Evolutionary conservation across 2,888 invertebrate genomes (phyloP).

Genomic region (Chaetogeoica ovagalla): DNA sequence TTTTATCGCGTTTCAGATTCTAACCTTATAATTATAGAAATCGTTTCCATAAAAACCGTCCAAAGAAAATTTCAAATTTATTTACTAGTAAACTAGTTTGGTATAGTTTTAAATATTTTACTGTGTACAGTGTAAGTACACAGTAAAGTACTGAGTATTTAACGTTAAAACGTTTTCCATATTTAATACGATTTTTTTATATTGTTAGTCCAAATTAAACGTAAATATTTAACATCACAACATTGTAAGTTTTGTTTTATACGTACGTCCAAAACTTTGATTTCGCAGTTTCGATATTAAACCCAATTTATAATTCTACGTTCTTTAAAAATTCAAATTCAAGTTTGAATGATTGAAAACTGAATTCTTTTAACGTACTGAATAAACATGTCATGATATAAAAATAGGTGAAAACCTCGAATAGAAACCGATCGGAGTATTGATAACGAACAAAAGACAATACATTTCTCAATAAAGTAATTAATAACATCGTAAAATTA

Average conservation of each 20-base stretch:
- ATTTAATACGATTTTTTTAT: not conserved
- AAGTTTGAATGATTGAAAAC: too few species aligned
- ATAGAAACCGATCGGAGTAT: too few species aligned
- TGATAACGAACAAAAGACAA: too few species aligned
- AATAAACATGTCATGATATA: too few species aligned
- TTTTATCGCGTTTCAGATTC: conserved; percentile 22
- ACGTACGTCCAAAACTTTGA: not conserved
- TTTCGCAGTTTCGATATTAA: conserved; percentile 6
- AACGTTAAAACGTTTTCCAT: too few species aligned
- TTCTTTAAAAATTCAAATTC: too few species aligned
- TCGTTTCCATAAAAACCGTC: not conserved
- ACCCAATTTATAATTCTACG: not conserved
- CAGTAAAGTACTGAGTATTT: too few species aligned
- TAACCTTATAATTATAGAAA: not conserved
- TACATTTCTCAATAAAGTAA: too few species aligned
- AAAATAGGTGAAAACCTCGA: too few species aligned
- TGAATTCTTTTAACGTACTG: too few species aligned
- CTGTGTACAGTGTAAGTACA: not conserved
- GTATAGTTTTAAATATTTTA: too few species aligned
- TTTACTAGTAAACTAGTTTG: not conserved
- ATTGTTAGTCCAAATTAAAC: not conserved
- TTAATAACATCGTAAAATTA: too few species aligned
- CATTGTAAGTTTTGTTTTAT: not conserved
- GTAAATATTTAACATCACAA: not conserved
- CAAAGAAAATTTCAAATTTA: not conserved